Conservation (phyloP, 2,797 vertebrate species). For the Semotilus atromaculatus region DNA sequence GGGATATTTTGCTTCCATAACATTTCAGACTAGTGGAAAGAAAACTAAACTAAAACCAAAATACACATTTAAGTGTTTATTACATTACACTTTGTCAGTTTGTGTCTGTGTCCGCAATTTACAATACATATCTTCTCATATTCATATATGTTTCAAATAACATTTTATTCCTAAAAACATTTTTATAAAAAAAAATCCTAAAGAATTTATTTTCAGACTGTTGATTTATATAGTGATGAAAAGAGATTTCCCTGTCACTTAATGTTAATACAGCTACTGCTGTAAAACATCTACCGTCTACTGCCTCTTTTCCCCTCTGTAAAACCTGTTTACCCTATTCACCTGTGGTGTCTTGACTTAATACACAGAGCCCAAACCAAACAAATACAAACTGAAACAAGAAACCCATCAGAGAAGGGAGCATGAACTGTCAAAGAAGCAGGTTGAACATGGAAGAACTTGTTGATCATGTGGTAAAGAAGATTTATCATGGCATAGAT, state of each 20-base stretch:
- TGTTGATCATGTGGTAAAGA: background rate
- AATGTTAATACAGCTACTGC: too few relatives aligned
- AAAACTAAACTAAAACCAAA: background rate
- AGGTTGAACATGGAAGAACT: background rate
- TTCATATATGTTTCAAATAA: background rate
- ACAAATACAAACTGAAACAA: background rate
- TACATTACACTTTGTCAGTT: background rate
- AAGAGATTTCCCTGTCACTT: background rate
- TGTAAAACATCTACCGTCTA: background rate
- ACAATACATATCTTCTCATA: background rate
- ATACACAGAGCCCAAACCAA: background rate
- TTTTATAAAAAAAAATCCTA: background rate
- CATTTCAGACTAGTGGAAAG: background rate
- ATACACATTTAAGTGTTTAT: background rate
- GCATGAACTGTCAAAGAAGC: background rate
- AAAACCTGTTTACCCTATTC: background rate
- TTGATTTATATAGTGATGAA: background rate
- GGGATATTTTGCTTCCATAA: background rate
- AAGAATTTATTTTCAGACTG: background rate
- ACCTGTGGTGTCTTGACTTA: background rate
- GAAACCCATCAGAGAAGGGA: background rate
- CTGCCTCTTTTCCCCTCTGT: background rate
- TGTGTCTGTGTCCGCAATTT: background rate
- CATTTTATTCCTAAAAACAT: background rate
- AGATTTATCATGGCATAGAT: background rate